phyloP scores from a whole-genome alignment of 2,797 vertebrate genomes.

The Notamacropus eugenii region DNA sequence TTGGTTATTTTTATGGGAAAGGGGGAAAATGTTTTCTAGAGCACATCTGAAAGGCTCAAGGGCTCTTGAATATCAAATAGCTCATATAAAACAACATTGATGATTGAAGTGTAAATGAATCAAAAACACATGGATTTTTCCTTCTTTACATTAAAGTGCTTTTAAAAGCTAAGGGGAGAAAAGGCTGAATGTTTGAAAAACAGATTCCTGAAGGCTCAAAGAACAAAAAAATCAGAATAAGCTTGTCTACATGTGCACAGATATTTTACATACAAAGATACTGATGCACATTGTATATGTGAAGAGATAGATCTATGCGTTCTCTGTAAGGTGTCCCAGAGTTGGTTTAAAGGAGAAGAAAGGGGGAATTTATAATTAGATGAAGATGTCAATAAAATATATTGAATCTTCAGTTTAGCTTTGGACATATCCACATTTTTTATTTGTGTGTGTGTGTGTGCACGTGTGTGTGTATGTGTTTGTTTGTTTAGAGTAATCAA shows the following conservation, averaged over 20 bases:
- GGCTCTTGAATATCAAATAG: constrained; percentile 78
- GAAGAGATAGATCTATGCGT: constrained; percentile 47
- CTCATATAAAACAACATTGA: constrained; percentile 72
- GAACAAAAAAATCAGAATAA: constrained; percentile 54
- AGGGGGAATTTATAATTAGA: not conserved
- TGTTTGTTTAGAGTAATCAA: not conserved
- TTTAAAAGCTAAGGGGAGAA: constrained; percentile 57
- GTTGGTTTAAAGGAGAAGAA: constrained; percentile 25
- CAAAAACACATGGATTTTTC: constrained; percentile 45
- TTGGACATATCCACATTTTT: not conserved
- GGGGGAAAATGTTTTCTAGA: constrained; percentile 60
- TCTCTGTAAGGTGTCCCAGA: constrained; percentile 41
- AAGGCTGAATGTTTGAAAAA: constrained; percentile 61
- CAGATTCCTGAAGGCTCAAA: constrained; percentile 62
- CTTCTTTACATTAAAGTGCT: constrained; percentile 61
- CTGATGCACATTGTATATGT: not conserved
- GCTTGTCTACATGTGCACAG: constrained; percentile 43
- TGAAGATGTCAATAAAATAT: not conserved
- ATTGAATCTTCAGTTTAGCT: not conserved
- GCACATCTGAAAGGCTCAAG: constrained; percentile 69
- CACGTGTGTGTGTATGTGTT: not conserved
- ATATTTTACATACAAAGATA: constrained; percentile 26
- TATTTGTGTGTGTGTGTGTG: not conserved
- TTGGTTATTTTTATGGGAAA: constrained; percentile 57
- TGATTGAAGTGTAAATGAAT: constrained; percentile 80